phyloP scores from a whole-genome alignment of 1,140 invertebrate species.

The Delia radicum region DNA sequence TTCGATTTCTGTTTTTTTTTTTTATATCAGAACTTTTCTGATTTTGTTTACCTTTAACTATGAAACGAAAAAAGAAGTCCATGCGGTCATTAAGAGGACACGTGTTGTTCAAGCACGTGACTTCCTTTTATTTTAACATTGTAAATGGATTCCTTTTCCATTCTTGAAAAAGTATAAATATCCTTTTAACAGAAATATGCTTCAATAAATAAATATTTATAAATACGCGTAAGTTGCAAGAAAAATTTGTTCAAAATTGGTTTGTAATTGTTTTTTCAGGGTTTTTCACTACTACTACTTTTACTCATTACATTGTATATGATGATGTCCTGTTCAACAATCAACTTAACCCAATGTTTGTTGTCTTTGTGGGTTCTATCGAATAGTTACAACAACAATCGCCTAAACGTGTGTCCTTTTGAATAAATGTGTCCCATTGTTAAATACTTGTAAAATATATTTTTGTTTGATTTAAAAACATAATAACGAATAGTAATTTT shows the following conservation, averaged over 20 bases:
- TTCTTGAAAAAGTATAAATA: background rate
- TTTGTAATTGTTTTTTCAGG: constrained; percentile 24
- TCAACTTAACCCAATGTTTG: background rate
- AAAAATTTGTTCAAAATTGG: constrained; percentile 12
- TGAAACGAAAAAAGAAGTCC: background rate
- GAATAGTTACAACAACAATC: background rate
- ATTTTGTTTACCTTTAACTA: constrained; percentile 3
- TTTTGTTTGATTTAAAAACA: constrained; percentile 5
- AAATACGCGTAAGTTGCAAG: constrained; percentile 10
- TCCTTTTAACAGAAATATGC: constrained; percentile 9
- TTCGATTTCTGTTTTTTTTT: background rate
- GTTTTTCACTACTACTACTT: background rate
- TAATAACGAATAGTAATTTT: background rate
- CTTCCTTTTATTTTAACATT: constrained; percentile 26
- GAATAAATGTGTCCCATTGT: background rate
- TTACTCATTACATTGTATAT: background rate
- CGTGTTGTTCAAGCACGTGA: constrained; percentile 52
- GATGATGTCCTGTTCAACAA: background rate
- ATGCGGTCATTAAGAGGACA: constrained; percentile 53
- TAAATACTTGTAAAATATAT: constrained; percentile 3
- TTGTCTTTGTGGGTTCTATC: background rate
- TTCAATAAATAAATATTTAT: constrained; percentile 12
- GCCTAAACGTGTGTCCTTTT: background rate
- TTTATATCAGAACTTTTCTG: constrained; percentile 30
- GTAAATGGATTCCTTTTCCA: constrained; percentile 25